phyloP scores from a whole-genome alignment of 2,888 invertebrate genomes.

The Anagyrus pseudococci region DNA sequence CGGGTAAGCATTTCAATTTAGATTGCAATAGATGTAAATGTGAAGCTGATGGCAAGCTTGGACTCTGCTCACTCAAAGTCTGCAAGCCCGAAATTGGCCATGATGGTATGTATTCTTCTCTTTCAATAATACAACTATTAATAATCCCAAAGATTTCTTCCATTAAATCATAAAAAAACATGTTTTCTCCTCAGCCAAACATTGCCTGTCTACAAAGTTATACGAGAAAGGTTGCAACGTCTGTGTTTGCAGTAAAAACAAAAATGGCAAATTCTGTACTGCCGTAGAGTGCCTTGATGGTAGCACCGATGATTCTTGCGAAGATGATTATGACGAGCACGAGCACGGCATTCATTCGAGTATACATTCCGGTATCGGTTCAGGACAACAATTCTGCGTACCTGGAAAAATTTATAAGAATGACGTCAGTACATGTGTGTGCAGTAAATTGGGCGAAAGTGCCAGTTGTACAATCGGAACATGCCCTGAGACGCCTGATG shows the following conservation, averaged over 20 bases:
- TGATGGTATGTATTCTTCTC: too few species aligned
- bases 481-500: neutral
- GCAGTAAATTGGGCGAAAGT: slow-evolving; percentile 7
- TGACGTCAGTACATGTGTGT: slow-evolving; percentile 56
- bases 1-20: neutral
- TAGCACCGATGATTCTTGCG: neutral
- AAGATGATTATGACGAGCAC: neutral
- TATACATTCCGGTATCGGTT: neutral
- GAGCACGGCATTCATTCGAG: too few species aligned
- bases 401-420: slow-evolving; percentile 54
- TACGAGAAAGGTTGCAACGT: neutral
- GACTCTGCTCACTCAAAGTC: neutral
- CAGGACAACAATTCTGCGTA: slow-evolving; percentile 1
- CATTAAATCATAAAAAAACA: too few species aligned
- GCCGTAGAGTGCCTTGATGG: neutral
- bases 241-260: neutral
- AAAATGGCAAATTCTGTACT: neutral
- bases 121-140: too few species aligned
- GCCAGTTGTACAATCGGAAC: neutral
- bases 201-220: neutral
- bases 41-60: neutral
- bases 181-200: neutral
- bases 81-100: too few species aligned
- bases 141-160: too few species aligned
- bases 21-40: slow-evolving; percentile 9